Base-by-base conservation (phyloP, 35 echinoderm and acorn worm genomes). In the Ophiothrix spiculata region DNA sequence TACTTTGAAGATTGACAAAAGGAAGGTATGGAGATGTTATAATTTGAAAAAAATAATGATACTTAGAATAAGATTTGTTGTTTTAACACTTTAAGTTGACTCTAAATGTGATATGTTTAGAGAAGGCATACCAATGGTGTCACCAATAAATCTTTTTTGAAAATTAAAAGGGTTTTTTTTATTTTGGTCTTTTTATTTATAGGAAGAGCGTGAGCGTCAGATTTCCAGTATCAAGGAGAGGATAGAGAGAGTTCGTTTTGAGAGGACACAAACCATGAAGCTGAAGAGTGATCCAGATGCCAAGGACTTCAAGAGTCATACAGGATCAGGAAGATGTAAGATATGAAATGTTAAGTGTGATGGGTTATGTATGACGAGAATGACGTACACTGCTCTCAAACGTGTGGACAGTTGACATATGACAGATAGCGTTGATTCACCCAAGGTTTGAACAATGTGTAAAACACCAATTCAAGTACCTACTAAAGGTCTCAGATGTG, bases 171-270 rank as follows among this genome's bases (percentile, higher is more conserved):
- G 6, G 42, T 19, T 10, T 10, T 49, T 6, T 6, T 10, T 63
- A 56, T 56, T 17, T 75, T 49, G 25, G 40, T 63, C 15, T 77
- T 46, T 76, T n/a, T 8, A 8, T 39, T 25, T 79, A 33, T 76
- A 98, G 95, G 91, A 94, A 36, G 95, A 98, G 79, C 82, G 92
- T 1, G 89, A 94, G 39, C 90, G 92, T 69, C 95, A 98, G 80
- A 91, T 94, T n/a, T 86, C 81, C 31, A 91, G 88, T 60, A 89
- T 94, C 8, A 85, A 78, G 79, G 92, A 94, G 23, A 63, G 91
- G 33, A 91, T 98, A 4, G 75, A 86, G 64, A 86, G 87, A 37
- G 92, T 91, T 1, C 82, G 88, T 11, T 94, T 88, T 83, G 95
- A 97, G 85, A 77, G 95, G 36, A 97, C 95, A 1, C 87, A 90